phyloP scores from a whole-genome alignment of 2,888 invertebrate genomes.

The Ectemnius cavifrons region DNA sequence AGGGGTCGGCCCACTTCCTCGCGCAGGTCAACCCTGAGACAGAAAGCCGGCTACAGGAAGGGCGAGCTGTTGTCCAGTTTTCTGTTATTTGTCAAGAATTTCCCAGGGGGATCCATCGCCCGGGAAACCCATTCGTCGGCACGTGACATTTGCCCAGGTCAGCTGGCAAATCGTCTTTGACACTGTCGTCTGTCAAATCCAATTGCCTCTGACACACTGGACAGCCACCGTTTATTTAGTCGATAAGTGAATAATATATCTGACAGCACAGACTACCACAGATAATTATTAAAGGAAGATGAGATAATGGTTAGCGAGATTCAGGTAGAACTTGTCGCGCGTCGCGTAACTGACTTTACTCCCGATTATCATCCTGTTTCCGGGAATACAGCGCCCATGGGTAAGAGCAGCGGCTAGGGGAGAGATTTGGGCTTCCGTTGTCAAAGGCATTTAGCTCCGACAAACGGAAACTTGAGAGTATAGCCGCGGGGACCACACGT shows the following conservation, averaged over 20 bases:
- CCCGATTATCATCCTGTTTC: constrained; percentile 43
- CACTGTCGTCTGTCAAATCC: constrained; percentile 24
- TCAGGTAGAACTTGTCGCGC: constrained; percentile 16
- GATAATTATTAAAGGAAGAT: too few relatives aligned
- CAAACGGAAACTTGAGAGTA: constrained; percentile 74
- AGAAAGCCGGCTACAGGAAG: constrained; percentile 47
- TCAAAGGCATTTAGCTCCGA: constrained; percentile 77
- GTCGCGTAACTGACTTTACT: constrained; percentile 24
- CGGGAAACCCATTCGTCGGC: constrained; percentile 32
- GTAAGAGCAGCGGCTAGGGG: constrained; percentile 66
- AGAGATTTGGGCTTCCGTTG: constrained; percentile 73
- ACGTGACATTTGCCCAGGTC: constrained; percentile 29
- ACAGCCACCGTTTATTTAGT: too few relatives aligned
- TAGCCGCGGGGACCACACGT: constrained; percentile 66
- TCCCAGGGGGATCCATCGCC: constrained; percentile 69
- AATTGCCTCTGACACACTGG: background rate
- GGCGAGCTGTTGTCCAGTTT: constrained; percentile 60
- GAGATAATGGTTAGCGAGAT: too few relatives aligned
- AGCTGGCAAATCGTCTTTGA: constrained; percentile 9
- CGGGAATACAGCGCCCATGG: constrained; percentile 62
- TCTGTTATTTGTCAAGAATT: constrained; percentile 68
- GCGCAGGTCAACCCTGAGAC: constrained; percentile 23
- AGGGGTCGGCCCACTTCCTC: constrained; percentile 45
- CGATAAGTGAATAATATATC: too few relatives aligned
- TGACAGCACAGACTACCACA: too few relatives aligned